Conservation (phyloP, 2,888 invertebrate species). For the Polyommatus icarus region DNA sequence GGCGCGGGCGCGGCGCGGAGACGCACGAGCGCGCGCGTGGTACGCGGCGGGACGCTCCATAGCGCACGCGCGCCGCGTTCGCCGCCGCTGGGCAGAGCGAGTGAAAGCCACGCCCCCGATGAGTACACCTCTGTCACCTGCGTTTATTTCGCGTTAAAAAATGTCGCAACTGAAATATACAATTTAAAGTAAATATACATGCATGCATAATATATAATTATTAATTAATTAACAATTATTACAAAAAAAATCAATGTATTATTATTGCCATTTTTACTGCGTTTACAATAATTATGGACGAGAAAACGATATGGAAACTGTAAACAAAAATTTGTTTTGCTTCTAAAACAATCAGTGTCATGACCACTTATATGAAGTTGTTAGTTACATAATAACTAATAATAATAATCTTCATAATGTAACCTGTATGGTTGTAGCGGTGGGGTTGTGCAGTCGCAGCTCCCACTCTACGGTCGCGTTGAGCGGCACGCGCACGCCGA, state of each 20-base stretch:
- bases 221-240: neutral
- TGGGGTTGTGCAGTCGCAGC: conserved; percentile 97
- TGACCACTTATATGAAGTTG: too few species aligned
- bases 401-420: conserved; percentile 35
- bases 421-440: conserved; percentile 88
- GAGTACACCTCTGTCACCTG: conserved; percentile 90
- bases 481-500: conserved; percentile 93
- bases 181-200: neutral
- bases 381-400: neutral
- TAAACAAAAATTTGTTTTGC: neutral
- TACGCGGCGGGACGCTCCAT: conserved; percentile 96
- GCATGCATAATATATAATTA: neutral
- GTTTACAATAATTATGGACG: neutral
- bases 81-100: conserved; percentile 90
- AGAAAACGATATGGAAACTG: too few species aligned
- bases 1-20: conserved; percentile 83
- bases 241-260: neutral
- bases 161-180: conserved; percentile 11
- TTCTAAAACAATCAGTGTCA: neutral
- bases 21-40: conserved; percentile 92
- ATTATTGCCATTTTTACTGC: neutral
- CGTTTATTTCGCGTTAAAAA: conserved; percentile 33
- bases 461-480: conserved; percentile 94
- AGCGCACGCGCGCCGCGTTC: conserved; percentile 85
- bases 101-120: conserved; percentile 95